Conservation (phyloP, 1,140 invertebrate species). For the Bombus ignitus region DNA sequence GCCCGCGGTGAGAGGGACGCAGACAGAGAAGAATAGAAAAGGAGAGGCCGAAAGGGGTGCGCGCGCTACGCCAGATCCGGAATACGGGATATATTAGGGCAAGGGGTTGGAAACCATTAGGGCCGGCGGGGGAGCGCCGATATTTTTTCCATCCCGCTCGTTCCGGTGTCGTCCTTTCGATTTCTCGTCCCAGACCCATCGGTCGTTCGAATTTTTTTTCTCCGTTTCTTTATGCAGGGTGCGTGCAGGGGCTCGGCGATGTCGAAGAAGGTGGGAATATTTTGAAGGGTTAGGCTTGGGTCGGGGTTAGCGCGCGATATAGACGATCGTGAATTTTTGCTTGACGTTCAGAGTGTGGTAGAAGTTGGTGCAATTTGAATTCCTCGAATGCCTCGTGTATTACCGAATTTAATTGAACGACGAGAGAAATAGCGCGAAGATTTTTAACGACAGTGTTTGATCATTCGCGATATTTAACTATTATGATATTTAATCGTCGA, state of each 20-base stretch:
- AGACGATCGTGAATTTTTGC: neutral
- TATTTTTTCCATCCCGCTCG: conserved; percentile 35
- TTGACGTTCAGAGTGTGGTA: no score
- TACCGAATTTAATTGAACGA: neutral
- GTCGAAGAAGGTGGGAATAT: neutral
- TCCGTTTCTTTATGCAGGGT: neutral
- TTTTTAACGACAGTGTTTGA: neutral
- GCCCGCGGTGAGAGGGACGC: conserved; percentile 18
- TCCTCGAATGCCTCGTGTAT: no score
- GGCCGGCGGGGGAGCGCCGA: conserved; percentile 13
- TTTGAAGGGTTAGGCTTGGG: neutral
- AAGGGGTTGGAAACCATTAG: conserved; percentile 54
- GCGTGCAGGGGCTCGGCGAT: neutral
- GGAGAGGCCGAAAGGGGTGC: conserved; percentile 44
- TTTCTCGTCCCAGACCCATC: neutral
- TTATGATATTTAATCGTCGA: no score
- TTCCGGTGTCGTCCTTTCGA: conserved; percentile 39
- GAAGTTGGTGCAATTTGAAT: neutral
- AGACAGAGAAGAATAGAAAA: neutral
- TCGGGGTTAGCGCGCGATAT: no score
- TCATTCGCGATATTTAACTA: no score
- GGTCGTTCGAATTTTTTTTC: neutral
- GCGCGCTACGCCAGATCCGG: conserved; percentile 25
- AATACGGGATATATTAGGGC: conserved; percentile 57
- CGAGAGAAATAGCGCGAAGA: neutral